Percentiles rank a stretch among this genome's conserved stretches.
Conservation (phyloP, 2,113 vertebrate genomes). For the Melanotaenia duboulayi region DNA sequence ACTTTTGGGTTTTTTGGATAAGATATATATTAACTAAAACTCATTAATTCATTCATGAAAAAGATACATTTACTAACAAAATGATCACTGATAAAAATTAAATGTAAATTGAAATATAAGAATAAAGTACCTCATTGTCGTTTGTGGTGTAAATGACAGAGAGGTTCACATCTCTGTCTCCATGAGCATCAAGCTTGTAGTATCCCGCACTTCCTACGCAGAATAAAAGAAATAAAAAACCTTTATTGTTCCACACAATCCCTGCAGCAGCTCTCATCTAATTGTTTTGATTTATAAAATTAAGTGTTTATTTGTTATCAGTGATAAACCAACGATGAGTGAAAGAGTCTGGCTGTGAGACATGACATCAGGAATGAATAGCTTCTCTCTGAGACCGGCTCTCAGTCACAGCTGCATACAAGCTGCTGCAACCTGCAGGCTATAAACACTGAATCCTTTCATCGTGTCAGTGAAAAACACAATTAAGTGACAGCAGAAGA, state of each 20-base stretch:
- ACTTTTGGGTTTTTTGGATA: too few species aligned
- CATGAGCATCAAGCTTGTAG: conserved; percentile 86
- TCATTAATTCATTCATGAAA: too few species aligned
- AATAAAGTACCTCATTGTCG: conserved; percentile 76
- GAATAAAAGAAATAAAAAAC: neutral
- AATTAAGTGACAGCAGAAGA: conserved; percentile 14
- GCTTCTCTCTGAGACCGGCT: neutral
- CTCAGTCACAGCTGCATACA: conserved; percentile 2
- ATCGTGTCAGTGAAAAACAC: conserved; percentile 6
- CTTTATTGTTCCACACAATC: neutral
- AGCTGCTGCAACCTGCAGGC: conserved; percentile 21
- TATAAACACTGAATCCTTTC: neutral
- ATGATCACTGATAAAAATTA: neutral
- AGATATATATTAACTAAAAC: too few species aligned
- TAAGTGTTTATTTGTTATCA: too few species aligned
- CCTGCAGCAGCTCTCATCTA: neutral
- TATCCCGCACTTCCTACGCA: conserved; percentile 83
- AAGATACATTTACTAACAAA: too few species aligned
- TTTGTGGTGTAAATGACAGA: conserved; percentile 86
- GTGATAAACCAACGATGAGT: neutral
- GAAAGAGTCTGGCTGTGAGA: neutral
- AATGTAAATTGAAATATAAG: neutral
- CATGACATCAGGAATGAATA: neutral
- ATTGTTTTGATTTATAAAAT: neutral
- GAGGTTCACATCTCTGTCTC: conserved; percentile 89